Evolutionary conservation across 2,113 vertebrate species (phyloP).

Genomic region (Neomonachus schauinslandi): DNA sequence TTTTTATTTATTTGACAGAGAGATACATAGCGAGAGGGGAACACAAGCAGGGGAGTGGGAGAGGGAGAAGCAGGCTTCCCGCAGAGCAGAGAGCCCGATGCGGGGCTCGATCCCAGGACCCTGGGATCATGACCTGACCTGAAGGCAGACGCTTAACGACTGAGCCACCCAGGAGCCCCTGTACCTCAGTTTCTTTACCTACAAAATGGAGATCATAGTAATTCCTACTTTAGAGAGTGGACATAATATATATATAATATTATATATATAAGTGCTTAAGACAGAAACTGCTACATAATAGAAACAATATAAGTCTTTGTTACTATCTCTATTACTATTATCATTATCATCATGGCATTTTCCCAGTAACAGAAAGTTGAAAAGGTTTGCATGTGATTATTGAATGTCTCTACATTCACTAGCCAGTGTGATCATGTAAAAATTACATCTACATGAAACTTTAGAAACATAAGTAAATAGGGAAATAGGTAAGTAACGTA

Average conservation of each 20-base stretch:
- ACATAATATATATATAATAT: background rate
- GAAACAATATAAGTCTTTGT: background rate
- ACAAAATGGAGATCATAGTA: background rate
- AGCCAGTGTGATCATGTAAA: background rate
- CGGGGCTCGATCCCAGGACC: no score
- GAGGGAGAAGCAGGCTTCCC: no score
- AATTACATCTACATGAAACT: background rate
- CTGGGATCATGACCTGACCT: no score
- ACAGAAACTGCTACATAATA: background rate
- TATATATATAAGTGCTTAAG: background rate
- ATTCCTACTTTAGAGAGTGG: background rate
- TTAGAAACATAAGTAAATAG: background rate
- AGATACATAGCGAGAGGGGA: no score
- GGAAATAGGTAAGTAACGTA: background rate
- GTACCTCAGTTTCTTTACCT: background rate
- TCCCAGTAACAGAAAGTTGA: background rate
- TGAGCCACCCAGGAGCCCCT: no score
- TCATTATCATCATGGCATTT: background rate
- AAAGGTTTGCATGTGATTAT: background rate
- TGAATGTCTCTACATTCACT: background rate
- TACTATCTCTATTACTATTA: background rate
- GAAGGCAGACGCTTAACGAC: no score
- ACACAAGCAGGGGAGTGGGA: no score
- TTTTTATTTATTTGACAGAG: no score
- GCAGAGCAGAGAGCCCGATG: no score